Base-by-base conservation (phyloP, 1,140 invertebrate genomes). In the Drosophila insularis region DNA sequence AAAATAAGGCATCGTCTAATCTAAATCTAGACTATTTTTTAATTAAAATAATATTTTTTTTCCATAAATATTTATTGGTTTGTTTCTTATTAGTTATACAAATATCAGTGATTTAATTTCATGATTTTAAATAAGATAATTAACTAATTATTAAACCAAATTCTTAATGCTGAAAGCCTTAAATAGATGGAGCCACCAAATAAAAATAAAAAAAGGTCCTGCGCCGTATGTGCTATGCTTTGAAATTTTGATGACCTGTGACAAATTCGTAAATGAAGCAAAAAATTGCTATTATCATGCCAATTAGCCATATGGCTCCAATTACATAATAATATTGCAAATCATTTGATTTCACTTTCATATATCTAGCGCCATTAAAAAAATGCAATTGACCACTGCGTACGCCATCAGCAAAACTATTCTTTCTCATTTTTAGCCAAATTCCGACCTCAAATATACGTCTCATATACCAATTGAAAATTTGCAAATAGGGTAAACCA, bases 381-480 rank as follows among this genome's bases (percentile, higher is more conserved):
- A 75, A 86, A 19, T 35, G 62, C 1, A 86, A 21, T 4, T 74
- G 64, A 4, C 82, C 82, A 7, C 82, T 81, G n/a, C 73, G 56
- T 3, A 87, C 71, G 27, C 82, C 79, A 54, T 80, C 64, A 8
- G 17, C 53, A 50, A 74, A 82, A 3, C 69, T 73, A 54, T 87
- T 76, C 37, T 63, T 75, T 27, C 76, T 80, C 75, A 87, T 76
- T 53, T 87, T 87, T 0, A 56, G 43, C 23, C 71, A 55, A 31
- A 87, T 81, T 14, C 82, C 82, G 4, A 65, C 77, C 46, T 87
- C 82, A 1, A 87, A 87, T 50, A 79, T 79, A 46, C 72, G 68
- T 11, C 64, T 53, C 14, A 81, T 40, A 70, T 87, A 87, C 32
- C 37, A 63, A 62, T 87, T 87, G 27, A 87, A 89, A 4, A 82